A percentile compares a stretch with the other conserved stretches of the same genome.
Evolutionary conservation across 1,140 invertebrate genomes (phyloP).

Genomic region (Calosoma granatense): DNA sequence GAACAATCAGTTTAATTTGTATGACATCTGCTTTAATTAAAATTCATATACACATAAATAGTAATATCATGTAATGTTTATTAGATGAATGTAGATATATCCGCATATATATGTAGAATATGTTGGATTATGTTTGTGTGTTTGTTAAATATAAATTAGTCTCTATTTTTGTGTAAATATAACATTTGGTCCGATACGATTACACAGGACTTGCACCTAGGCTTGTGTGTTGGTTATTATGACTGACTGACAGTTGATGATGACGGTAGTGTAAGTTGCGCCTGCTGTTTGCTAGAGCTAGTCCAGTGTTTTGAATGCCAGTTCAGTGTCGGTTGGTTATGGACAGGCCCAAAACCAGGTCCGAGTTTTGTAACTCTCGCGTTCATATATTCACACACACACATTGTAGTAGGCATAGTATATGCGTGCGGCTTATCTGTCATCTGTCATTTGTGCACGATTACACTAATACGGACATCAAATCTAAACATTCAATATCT

Average conservation of each 20-base stretch:
- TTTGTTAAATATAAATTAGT: too few relatives aligned
- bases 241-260: conserved; percentile 7
- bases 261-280: conserved; percentile 5
- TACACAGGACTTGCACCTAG: conserved; percentile 8
- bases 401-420: conserved; percentile 9
- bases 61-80: too few relatives aligned
- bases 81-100: too few relatives aligned
- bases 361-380: background rate
- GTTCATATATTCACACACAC: conserved; percentile 1
- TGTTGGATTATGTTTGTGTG: too few relatives aligned
- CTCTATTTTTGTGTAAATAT: too few relatives aligned
- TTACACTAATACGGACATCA: too few relatives aligned
- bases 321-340: conserved; percentile 8
- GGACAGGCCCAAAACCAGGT: background rate
- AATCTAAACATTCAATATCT: too few relatives aligned
- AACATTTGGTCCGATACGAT: background rate
- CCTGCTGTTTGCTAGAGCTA: conserved; percentile 8
- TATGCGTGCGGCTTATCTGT: conserved; percentile 4
- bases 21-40: too few relatives aligned
- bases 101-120: too few relatives aligned
- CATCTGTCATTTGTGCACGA: too few relatives aligned
- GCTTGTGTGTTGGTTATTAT: conserved; percentile 8
- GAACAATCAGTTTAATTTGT: too few relatives aligned
- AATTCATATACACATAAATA: too few relatives aligned
- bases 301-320: conserved; percentile 5